Base-by-base conservation (phyloP, 2,888 invertebrate species). In the Sturmia bella region DNA sequence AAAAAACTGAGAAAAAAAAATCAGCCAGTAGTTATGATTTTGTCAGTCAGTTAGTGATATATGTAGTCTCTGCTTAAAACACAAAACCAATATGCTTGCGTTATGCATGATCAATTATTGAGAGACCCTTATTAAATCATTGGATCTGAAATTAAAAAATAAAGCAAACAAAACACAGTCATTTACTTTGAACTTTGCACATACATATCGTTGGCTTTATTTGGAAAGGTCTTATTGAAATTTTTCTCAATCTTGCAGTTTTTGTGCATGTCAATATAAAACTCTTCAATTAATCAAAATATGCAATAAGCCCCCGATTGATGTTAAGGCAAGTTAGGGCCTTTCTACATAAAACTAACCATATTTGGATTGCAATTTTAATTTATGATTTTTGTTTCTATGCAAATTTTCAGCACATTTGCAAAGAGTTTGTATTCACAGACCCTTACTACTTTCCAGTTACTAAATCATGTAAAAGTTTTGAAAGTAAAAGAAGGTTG, bases 61-160 rank as follows among this genome's bases (percentile, higher is more conserved):
- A 32, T 9, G 12, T 4, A 45, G 17, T 21, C 12, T 13, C 27
- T 57, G 1, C 3, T 27, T 2, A 2, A 12, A 11, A 56, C 45
- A 75, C 24, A 64, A 41, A 69, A 64, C 57, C 69, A 74, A 78
- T 82, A 77, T 78, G 64, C 48, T 70, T 52, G 39, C 63, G 59
- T 70, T 52, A 52, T 63, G 59, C 74, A 70, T 77, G 69, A 77
- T 77, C 81, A 74, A 74, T 59, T 77, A 77, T 77, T 73, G 70
- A 74, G 69, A 64, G 82, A 59, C 70, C 74, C 78, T 82, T 77
- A 70, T 70, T 78, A 78, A 82, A 61, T 66, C 78, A 70, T 82
- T 75, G 74, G 74, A 78, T 82, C 70, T 68, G 15, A 54, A 63
- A 19, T 41, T 1, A n/a, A 24, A 52, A 52, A 24, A 2, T 19